Percentiles rank a stretch among this genome's conserved stretches.
These are phyloP conservation scores for Halcyon senegalensis DNA, from an alignment of 2,113 vertebrate species.

Conservation along the genomic window DNA sequence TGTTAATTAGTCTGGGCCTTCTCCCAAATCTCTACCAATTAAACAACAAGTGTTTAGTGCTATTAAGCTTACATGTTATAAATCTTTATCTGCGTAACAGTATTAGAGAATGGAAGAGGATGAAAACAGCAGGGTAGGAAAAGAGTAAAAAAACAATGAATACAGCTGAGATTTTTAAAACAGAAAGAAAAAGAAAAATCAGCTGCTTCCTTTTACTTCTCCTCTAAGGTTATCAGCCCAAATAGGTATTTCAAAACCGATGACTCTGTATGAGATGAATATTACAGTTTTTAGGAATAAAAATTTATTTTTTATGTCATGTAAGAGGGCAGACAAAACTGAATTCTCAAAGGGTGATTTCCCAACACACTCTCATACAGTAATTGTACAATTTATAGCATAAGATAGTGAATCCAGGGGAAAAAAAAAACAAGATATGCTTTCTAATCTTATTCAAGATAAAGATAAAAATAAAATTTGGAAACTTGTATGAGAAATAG, in stretches of 20 bases:
- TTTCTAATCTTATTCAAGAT: not conserved
- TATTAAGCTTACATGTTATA: slow-evolving; percentile 1
- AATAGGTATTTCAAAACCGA: not conserved
- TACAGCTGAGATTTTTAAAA: not conserved
- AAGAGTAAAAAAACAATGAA: not conserved
- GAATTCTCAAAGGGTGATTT: not conserved
- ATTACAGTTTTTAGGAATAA: fast-evolving
- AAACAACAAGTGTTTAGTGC: slow-evolving; percentile 37
- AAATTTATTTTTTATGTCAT: not conserved
- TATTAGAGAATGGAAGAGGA: not conserved
- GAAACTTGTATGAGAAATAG: not conserved
- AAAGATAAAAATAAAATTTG: not conserved
- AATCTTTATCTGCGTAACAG: not conserved
- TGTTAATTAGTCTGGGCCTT: slow-evolving; percentile 56
- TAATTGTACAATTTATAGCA: not conserved
- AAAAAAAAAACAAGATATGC: not conserved
- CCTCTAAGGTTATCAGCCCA: not conserved
- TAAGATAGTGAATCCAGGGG: not conserved
- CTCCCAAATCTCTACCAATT: slow-evolving; percentile 50
- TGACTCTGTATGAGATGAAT: not conserved
- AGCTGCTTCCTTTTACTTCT: not conserved
- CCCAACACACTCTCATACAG: not conserved
- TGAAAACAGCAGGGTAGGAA: not conserved
- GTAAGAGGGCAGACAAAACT: not conserved
- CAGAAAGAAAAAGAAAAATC: not conserved